A percentile compares a stretch with the other conserved stretches of the same genome.
These are phyloP conservation scores for Drosophila mulleri DNA, from an alignment of 2,888 invertebrate genomes.

Conservation along the genomic window DNA sequence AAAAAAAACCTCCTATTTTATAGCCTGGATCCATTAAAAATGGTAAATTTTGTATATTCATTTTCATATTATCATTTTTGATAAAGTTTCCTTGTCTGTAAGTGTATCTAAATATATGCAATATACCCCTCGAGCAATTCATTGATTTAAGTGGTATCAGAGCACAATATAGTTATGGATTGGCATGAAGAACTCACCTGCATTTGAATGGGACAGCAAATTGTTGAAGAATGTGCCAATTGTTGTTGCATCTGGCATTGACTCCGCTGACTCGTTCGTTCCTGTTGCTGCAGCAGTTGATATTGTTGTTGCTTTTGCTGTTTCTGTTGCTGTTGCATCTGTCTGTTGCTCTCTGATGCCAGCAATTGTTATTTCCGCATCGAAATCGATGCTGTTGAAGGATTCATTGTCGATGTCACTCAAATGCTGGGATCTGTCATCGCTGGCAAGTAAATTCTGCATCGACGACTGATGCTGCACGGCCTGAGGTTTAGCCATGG, in stretches of 20 bases:
- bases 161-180: slow-evolving; percentile 33
- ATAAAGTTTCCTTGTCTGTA: too few species aligned
- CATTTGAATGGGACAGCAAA: slow-evolving; percentile 83
- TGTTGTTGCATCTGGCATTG: slow-evolving; percentile 74
- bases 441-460: slow-evolving; percentile 81
- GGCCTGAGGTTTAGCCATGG: slow-evolving; percentile 53
- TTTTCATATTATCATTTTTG: too few species aligned
- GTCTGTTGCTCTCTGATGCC: slow-evolving; percentile 55
- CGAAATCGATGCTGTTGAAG: slow-evolving; percentile 85
- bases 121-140: background rate
- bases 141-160: slow-evolving; percentile 9
- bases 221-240: slow-evolving; percentile 85
- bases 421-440: slow-evolving; percentile 85
- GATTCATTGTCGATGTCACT: slow-evolving; percentile 86
- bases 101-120: background rate
- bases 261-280: slow-evolving; percentile 52
- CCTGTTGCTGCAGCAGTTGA: slow-evolving; percentile 51
- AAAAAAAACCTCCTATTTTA: too few species aligned
- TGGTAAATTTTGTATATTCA: too few species aligned
- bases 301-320: slow-evolving; percentile 18
- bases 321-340: slow-evolving; percentile 25
- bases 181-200: slow-evolving; percentile 79
- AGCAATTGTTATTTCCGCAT: slow-evolving; percentile 85
- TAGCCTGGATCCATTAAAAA: too few species aligned
- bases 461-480: slow-evolving; percentile 66